A percentile compares a stretch with the other conserved stretches of the same genome.
These are phyloP conservation scores for Gadus chalcogrammus DNA, from an alignment of 2,113 vertebrate genomes.

Conservation along the genomic window DNA sequence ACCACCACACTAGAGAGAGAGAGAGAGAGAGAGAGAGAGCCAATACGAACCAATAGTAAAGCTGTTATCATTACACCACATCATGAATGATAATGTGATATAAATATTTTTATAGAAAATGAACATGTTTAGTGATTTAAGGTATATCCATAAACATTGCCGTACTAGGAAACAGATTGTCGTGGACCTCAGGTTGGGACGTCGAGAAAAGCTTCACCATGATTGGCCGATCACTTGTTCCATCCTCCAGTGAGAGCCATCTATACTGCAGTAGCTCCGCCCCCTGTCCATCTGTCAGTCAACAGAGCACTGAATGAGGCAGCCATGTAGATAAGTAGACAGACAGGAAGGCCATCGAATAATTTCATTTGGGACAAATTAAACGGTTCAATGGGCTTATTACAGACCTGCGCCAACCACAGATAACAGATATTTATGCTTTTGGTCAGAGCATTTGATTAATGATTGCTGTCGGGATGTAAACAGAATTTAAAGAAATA, in stretches of 20 bases:
- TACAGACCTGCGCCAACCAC: too few species aligned
- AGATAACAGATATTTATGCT: too few species aligned
- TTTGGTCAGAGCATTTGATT: too few species aligned
- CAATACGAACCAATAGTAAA: not conserved
- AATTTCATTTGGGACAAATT: too few species aligned
- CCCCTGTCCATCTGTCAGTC: conserved; percentile 44
- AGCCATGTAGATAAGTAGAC: not conserved
- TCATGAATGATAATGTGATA: not conserved
- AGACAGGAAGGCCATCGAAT: too few species aligned
- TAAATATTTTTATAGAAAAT: not conserved
- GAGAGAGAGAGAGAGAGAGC: not conserved
- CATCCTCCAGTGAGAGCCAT: conserved; percentile 72
- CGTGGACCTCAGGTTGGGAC: conserved; percentile 71
- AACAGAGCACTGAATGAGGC: not conserved
- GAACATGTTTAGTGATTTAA: not conserved
- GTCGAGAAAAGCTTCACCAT: conserved; percentile 74
- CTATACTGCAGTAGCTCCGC: conserved; percentile 65
- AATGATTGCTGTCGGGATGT: too few species aligned
- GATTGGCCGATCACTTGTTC: conserved; percentile 58
- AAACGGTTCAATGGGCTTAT: too few species aligned
- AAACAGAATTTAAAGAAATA: too few species aligned
- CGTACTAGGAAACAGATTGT: conserved; percentile 64
- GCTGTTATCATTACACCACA: not conserved
- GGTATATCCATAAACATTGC: not conserved
- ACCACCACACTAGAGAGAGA: not conserved